Percentiles rank a stretch among this genome's conserved stretches.
These are phyloP conservation scores for Parotia lawesii DNA, from an alignment of 2,113 vertebrate genomes.

Conservation along the genomic window DNA sequence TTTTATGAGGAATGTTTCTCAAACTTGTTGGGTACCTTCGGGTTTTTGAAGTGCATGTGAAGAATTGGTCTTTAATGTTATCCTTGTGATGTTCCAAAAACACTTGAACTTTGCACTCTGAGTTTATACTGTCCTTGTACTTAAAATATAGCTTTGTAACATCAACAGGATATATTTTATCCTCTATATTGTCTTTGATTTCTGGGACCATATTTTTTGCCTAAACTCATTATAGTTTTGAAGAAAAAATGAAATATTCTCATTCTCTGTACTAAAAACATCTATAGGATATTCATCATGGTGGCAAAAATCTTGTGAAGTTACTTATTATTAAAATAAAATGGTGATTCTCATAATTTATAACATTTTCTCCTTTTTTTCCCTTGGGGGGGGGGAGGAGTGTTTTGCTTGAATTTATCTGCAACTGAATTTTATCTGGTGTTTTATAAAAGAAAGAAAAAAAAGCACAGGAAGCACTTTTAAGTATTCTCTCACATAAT, in stretches of 20 bases:
- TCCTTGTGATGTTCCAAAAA: neutral
- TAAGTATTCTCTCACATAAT: neutral
- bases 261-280: neutral
- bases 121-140: neutral
- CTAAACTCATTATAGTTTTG: neutral
- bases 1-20: neutral
- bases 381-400: accelerated
- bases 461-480: neutral
- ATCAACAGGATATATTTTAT: neutral
- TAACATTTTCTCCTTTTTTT: neutral
- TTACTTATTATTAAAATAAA: neutral
- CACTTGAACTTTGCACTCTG: constrained; percentile 31
- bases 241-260: neutral
- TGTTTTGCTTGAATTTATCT: neutral
- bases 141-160: neutral
- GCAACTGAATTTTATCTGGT: neutral
- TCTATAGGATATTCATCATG: neutral
- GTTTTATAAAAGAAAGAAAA: neutral
- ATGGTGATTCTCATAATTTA: neutral
- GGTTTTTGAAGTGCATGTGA: neutral
- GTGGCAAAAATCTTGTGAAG: neutral
- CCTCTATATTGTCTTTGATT: neutral
- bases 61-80: neutral
- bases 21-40: neutral
- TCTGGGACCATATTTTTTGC: neutral